Evolutionary conservation across 1,140 invertebrate species (phyloP), one percentile per base, ranked within the genome.

Genomic region (Centruroides vittatus): DNA sequence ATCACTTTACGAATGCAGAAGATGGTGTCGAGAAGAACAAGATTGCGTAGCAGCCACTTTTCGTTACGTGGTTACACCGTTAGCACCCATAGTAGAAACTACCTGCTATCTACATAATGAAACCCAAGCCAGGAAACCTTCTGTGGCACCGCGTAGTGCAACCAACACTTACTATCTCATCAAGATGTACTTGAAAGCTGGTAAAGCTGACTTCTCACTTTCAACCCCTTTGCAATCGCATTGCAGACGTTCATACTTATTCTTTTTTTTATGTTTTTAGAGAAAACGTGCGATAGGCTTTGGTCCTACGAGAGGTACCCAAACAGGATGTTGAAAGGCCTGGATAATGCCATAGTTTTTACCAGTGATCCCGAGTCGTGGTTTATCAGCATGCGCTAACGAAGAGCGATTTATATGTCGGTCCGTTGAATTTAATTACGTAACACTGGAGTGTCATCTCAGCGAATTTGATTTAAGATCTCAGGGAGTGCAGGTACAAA

Each of bases 81-180:
- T 93, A 69, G 89, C 89, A 59, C 89, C 90, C 3, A 82, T 89
- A 51, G 89, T 93, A 77, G 90, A 95, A 73, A 94, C 92, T 4
- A 78, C 90, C 53, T 95, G 92, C 72, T 83, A 92, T 70, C 77
- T 95, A 63, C 89, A 93, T 72, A 95, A 94, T 74, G 90, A 93
- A 72, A 93, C 91, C 0, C 81, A 86, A 57, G 88, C 90, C 6
- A 54, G 57, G 23, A 6, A 85, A 84, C 67, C 89, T 0, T 82
- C 84, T 63, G 86, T 86, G 5, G 80, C 81, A 47, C 86, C 90
- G 5, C 70, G 72, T 56, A 84, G 86, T 70, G 86, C 88, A 5
- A 86, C 86, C 67, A 92, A 90, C 73, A 88, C 89, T 77, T 95
- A 95, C 73, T 94, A 93, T 78, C 93, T 95, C 87, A 87, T 89